Evolutionary conservation across 2,797 vertebrate species (phyloP).

Genomic region (Pipistrellus kuhlii): DNA sequence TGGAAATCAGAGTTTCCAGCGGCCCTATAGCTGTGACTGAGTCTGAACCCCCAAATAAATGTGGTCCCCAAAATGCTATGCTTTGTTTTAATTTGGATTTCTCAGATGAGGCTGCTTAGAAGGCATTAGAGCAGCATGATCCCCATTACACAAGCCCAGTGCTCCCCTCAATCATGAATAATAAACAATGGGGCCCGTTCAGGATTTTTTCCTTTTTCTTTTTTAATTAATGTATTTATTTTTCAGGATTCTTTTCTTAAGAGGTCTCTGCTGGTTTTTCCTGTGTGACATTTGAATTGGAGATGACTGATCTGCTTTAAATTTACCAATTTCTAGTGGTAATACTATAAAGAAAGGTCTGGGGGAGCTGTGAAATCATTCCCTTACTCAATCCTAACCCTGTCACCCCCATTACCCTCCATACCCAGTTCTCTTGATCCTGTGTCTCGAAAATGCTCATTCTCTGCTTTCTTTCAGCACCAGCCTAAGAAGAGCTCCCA

Average conservation of each 20-base stretch:
- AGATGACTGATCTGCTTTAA: conserved; percentile 33
- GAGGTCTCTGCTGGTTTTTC: conserved; percentile 18
- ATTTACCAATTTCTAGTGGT: conserved; percentile 44
- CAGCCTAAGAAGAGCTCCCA: conserved; percentile 72
- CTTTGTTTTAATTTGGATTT: conserved; percentile 78
- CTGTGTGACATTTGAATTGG: conserved; percentile 6
- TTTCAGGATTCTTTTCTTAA: conserved; percentile 11
- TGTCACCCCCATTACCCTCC: not conserved
- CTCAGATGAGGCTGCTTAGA: conserved; percentile 52
- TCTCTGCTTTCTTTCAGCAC: conserved; percentile 76
- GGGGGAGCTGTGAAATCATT: conserved; percentile 21
- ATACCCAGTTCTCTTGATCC: not conserved
- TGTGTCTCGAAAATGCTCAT: conserved; percentile 62
- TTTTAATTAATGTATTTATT: no score
- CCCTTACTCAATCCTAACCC: not conserved
- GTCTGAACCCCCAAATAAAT: conserved; percentile 39
- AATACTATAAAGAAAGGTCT: not conserved
- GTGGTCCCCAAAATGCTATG: conserved; percentile 61
- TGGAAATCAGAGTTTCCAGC: conserved; percentile 53
- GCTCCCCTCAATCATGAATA: conserved; percentile 45
- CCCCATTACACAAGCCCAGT: conserved; percentile 50
- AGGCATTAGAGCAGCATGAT: conserved; percentile 52
- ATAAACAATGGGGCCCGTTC: conserved; percentile 53
- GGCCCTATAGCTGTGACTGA: conserved; percentile 38
- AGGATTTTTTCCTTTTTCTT: not conserved